Evolutionary conservation across 2,888 invertebrate species (phyloP), one percentile per base, ranked within the genome.

Genomic region (Tiliacea aurago): DNA sequence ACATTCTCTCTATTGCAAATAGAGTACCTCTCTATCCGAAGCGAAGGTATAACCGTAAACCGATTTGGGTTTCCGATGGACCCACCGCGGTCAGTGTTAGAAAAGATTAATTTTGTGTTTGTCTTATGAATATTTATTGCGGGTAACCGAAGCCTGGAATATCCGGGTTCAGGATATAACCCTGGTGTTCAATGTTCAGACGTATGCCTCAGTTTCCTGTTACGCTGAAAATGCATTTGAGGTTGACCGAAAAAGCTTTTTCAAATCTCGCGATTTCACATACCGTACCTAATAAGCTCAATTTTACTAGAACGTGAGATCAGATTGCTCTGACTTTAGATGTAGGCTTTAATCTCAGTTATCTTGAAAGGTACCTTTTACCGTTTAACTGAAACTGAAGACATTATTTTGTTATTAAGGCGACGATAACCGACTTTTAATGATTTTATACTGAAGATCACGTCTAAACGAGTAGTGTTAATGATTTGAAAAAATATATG

Each of bases 81-180:
- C 78, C 78, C 66, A 61, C 69, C 56, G 70, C 80, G 80, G 83
- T 68, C 71, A 65, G 75, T 66, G 81, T 81, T 81, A 77, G 86
- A 86, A 83, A 83, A 86, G 76, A 86, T 86, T 86, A 86, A 86
- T 86, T 86, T 86, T 78, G 75, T 84, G 74, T 83, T 86, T 81
- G 76, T 80, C 73, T 28, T 78, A 86, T 86, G 85, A 84, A 86
- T 86, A 86, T 86, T 83, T 83, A 86, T 83, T 75, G 70, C 73
- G 76, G 76, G 61, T 73, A 76, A 72, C 83, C 72, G 69, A 65
- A 75, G 58, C 69, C 53, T 62, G 71, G 67, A 63, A 71, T 78
- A 79, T 69, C 45, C 66, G 66, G 78, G 65, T 70, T 73, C 70
- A 61, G 78, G 69, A 70, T 78, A 77, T 80, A 61, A 76, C 77